These are phyloP conservation scores for Amblyteles armatorius DNA, from an alignment of 2,888 invertebrate species.

Conservation along the genomic window DNA sequence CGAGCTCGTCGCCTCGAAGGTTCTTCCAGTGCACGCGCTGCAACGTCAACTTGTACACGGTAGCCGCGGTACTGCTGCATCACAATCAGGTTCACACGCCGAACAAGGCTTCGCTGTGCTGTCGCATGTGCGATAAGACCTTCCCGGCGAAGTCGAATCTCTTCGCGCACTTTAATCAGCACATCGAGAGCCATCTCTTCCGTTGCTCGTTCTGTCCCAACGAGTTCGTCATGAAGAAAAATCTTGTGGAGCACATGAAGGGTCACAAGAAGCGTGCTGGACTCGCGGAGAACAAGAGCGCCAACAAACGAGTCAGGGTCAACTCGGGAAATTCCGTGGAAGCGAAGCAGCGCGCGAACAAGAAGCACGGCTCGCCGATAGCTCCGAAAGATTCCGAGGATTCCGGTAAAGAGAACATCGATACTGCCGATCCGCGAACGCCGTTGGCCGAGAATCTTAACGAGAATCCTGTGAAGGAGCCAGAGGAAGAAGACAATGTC, in stretches of 20 bases:
- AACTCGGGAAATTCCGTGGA: not conserved
- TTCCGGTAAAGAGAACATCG: not conserved
- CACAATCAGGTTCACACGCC: constrained; percentile 56
- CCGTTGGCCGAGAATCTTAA: not conserved
- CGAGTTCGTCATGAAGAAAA: constrained; percentile 54
- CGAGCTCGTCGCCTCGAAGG: constrained; percentile 15
- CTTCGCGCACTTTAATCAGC: constrained; percentile 55
- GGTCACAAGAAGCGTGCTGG: constrained; percentile 8
- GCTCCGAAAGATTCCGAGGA: not conserved
- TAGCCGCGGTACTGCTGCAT: constrained; percentile 56
- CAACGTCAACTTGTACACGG: constrained; percentile 54
- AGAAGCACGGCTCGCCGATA: not conserved
- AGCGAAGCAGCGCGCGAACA: not conserved
- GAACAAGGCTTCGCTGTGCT: constrained; percentile 17
- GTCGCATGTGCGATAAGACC: constrained; percentile 53
- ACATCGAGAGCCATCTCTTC: constrained; percentile 58
- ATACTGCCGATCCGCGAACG: not conserved
- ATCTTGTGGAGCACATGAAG: constrained; percentile 44
- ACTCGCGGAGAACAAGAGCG: not conserved
- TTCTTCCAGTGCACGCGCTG: constrained; percentile 62
- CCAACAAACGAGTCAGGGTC: constrained; percentile 26
- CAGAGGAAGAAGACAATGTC: not conserved
- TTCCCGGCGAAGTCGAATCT: constrained; percentile 42
- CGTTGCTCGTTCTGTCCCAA: constrained; percentile 48
- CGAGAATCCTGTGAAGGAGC: not conserved